These are phyloP conservation scores for Enoplosus armatus DNA, from an alignment of 2,797 vertebrate genomes.

Conservation along the genomic window DNA sequence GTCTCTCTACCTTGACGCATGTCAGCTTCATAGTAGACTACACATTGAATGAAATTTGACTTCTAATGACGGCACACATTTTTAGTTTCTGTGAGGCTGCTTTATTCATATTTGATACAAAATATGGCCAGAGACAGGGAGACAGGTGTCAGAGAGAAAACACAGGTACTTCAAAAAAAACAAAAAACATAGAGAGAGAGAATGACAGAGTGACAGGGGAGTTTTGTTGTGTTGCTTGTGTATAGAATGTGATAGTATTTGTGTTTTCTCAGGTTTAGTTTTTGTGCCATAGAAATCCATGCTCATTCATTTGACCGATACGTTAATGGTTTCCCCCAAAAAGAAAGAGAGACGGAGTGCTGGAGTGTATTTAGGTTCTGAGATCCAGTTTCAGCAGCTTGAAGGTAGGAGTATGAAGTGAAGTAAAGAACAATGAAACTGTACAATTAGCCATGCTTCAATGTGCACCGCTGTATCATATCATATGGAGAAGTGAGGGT, in stretches of 20 bases:
- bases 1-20: not conserved
- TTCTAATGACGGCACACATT: not conserved
- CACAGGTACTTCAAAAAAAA: slow-evolving; percentile 55
- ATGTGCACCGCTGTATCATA: slow-evolving; percentile 78
- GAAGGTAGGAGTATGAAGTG: slow-evolving; percentile 63
- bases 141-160: slow-evolving; percentile 56
- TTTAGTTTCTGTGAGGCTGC: slow-evolving; percentile 79
- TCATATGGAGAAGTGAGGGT: slow-evolving; percentile 79
- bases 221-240: slow-evolving; percentile 64
- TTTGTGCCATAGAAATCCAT: slow-evolving; percentile 70
- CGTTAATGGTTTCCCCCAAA: slow-evolving; percentile 55
- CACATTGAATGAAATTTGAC: not conserved
- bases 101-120: slow-evolving; percentile 66
- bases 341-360: slow-evolving; percentile 65
- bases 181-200: slow-evolving; percentile 37
- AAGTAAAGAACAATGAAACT: slow-evolving; percentile 73
- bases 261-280: slow-evolving; percentile 63
- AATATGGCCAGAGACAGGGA: slow-evolving; percentile 65
- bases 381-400: slow-evolving; percentile 75
- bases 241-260: slow-evolving; percentile 59
- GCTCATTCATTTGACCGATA: slow-evolving; percentile 69
- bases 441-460: slow-evolving; percentile 81
- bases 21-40: not conserved
- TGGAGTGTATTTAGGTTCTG: slow-evolving; percentile 62
- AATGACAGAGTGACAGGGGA: slow-evolving; percentile 49